Base-by-base conservation (phyloP, 2,113 vertebrate species). In the Platichthys flesus region DNA sequence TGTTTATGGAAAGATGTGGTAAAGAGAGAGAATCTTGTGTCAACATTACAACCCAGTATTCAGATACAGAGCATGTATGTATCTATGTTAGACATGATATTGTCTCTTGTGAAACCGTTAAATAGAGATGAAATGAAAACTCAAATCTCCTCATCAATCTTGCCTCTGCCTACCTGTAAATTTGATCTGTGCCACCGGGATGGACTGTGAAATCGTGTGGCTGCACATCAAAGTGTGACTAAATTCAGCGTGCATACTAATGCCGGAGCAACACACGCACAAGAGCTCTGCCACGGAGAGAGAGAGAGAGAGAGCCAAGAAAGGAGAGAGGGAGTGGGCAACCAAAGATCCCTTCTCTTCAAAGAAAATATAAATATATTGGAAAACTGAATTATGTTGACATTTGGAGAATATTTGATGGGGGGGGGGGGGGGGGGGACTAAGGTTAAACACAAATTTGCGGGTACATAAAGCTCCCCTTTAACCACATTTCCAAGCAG, bases 171-270 rank as follows among this genome's bases (percentile, higher is more conserved):
- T 88, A 91, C 92, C 90, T 93, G 80, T 87, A 92, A 93, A 94
- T 94, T 72, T 92, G 91, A 95, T 94, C 91, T 88, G 83, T 89
- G 86, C 88, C 89, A 91, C 92, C 86, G 79, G 88, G 79, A 82
- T 82, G 88, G 92, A 93, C 90, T 92, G 91, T 94, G 93, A 95
- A 95, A 94, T 94, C 91, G 76, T 88, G 86, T 71, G 90, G 92
- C 91, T 92, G 80, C 92, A 93, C 93, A 93, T 94, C 93, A 94
- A 91, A 91, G 93, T 90, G 89, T 86, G 92, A 82, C 90, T 71
- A 87, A 84, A 92, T 90, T 87, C 83, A 24, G 64, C 64, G 71
- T 81, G 93, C 91, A 94, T 94, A 90, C 91, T 93, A 93, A 94
- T 93, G 88, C 72, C 26, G 55, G 61, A 68, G 75, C 71, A 20